These are phyloP conservation scores for Zapornia atra DNA, from an alignment of 2,113 vertebrate species.

Conservation along the genomic window DNA sequence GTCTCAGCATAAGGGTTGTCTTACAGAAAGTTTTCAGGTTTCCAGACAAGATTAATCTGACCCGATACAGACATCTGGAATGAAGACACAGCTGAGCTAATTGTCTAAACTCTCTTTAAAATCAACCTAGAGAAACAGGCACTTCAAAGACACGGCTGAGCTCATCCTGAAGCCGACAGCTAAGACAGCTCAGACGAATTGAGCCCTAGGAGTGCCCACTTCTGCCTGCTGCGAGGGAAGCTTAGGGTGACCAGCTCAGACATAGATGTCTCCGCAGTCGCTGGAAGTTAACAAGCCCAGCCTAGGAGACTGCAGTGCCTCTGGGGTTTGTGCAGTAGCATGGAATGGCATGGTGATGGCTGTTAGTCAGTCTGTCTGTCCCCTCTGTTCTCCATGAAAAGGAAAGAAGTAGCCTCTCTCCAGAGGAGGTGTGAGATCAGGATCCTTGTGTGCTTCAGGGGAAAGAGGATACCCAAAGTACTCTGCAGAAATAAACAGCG, in stretches of 20 bases:
- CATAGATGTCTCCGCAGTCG: background rate
- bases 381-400: background rate
- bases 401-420: background rate
- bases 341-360: background rate
- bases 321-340: conserved; percentile 27
- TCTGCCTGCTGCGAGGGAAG: background rate
- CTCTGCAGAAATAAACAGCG: conserved; percentile 57
- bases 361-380: background rate
- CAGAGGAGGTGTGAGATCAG: background rate
- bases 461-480: conserved; percentile 46
- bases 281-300: background rate
- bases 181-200: background rate
- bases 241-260: background rate
- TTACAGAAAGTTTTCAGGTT: conserved; percentile 60
- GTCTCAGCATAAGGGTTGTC: background rate
- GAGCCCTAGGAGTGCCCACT: background rate
- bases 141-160: conserved; percentile 12
- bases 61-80: background rate
- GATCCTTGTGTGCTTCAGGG: conserved; percentile 13
- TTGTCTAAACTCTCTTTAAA: conserved; percentile 36
- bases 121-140: background rate
- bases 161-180: background rate
- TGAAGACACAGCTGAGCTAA: conserved; percentile 7
- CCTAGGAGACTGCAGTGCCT: background rate
- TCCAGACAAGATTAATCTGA: conserved; percentile 34